Percentiles rank a stretch among this genome's conserved stretches.
Evolutionary conservation across 2,888 invertebrate genomes (phyloP).

Genomic region (Lacanobia wlatinum): DNA sequence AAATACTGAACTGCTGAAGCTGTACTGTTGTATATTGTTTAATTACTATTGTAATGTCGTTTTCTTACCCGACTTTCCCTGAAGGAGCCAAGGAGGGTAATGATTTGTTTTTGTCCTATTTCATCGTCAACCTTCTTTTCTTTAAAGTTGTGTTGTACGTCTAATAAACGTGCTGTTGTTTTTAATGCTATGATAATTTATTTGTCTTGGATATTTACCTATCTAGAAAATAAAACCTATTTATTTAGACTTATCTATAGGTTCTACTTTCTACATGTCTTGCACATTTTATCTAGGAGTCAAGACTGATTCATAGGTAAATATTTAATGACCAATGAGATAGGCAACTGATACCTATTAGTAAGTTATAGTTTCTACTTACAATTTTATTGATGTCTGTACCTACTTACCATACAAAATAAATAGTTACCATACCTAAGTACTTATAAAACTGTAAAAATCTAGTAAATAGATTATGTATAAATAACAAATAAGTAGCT

Average conservation of each 20-base stretch:
- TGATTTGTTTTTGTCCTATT: neutral
- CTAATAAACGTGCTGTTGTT: neutral
- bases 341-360: neutral
- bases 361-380: neutral
- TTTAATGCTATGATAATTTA: neutral
- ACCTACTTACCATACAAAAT: constrained; percentile 14
- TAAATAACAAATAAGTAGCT: constrained; percentile 41
- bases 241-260: neutral
- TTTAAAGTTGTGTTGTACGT: constrained; percentile 4
- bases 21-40: neutral
- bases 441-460: constrained; percentile 36
- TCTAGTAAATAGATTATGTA: constrained; percentile 11
- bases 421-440: constrained; percentile 32
- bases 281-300: neutral
- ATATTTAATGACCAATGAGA: neutral
- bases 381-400: neutral
- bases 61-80: too few species aligned
- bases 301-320: neutral
- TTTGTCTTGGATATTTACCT: constrained; percentile 3
- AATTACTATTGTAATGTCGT: too few species aligned
- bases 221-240: neutral
- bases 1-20: neutral
- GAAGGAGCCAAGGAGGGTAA: neutral
- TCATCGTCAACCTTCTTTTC: constrained; percentile 32
- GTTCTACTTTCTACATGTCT: neutral